A percentile compares a stretch with the other conserved stretches of the same genome.
Conservation (phyloP, 2,797 vertebrate species). For the Nannoperca australis region DNA sequence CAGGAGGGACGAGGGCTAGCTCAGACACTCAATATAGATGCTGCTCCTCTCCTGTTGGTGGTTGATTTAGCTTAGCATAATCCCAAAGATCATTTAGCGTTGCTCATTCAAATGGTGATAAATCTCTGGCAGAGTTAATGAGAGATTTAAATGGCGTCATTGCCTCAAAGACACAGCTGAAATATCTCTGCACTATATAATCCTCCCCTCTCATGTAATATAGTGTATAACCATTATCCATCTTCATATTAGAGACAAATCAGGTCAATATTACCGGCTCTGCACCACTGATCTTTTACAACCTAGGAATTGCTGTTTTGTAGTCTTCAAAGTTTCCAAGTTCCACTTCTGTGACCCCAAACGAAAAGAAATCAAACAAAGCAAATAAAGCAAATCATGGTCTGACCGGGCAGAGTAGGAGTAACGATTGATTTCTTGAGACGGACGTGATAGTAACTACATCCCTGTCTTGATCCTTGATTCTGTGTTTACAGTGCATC, state of each 20-base stretch:
- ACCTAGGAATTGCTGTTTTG: conserved; percentile 42
- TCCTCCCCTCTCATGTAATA: conserved; percentile 70
- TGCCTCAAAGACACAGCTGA: conserved; percentile 78
- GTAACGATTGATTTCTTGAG: conserved; percentile 43
- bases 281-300: conserved; percentile 48
- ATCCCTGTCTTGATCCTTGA: conserved; percentile 34
- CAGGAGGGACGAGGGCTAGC: conserved; percentile 28
- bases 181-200: conserved; percentile 74
- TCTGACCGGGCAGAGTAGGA: conserved; percentile 3
- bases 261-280: conserved; percentile 63
- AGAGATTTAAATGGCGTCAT: conserved; percentile 79
- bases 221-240: conserved; percentile 66
- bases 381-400: conserved; percentile 20
- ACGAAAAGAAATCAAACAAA: conserved; percentile 30
- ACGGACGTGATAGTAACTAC: conserved; percentile 4
- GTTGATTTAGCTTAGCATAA: conserved; percentile 81
- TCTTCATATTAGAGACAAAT: conserved; percentile 72
- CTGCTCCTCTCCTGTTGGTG: conserved; percentile 72
- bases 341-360: conserved; percentile 33
- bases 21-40: conserved; percentile 57
- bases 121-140: conserved; percentile 80
- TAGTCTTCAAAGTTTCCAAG: conserved; percentile 46
- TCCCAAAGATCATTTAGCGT: conserved; percentile 79
- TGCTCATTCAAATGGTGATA: conserved; percentile 81
- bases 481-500: conserved; percentile 14